These are phyloP conservation scores for Phrynosoma blainvillii DNA, from an alignment of 2,113 vertebrate species.

Conservation along the genomic window DNA sequence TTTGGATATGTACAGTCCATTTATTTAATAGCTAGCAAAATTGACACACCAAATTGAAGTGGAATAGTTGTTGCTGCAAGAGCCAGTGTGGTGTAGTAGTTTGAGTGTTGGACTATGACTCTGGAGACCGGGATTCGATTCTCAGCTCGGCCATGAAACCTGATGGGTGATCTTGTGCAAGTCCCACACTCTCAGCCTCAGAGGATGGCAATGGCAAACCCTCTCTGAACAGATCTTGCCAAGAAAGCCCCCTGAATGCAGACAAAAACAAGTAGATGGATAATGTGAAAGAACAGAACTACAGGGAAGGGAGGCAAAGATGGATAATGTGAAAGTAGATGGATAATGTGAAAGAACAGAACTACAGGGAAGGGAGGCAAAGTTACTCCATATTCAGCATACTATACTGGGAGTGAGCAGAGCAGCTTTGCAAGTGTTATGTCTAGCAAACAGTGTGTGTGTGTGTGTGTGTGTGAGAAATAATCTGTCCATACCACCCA, in stretches of 20 bases:
- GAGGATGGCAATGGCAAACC: no score
- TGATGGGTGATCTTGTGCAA: no score
- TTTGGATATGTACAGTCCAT: not conserved
- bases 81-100: no score
- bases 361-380: not conserved
- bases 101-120: no score
- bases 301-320: not conserved
- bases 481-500: no score
- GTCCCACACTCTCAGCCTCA: no score
- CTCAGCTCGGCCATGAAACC: no score
- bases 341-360: not conserved
- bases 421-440: not conserved
- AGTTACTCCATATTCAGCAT: not conserved
- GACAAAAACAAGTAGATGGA: not conserved
- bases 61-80: no score
- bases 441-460: not conserved
- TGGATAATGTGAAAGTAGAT: not conserved
- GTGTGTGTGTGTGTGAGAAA: no score
- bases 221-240: no score
- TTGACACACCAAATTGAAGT: not conserved
- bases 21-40: constrained; percentile 3
- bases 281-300: not conserved
- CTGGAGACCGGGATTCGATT: not conserved
- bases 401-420: not conserved
- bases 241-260: no score